Evolutionary conservation across 1,140 invertebrate species (phyloP), one percentile per base, ranked within the genome.

Genomic region (Varroa destructor): DNA sequence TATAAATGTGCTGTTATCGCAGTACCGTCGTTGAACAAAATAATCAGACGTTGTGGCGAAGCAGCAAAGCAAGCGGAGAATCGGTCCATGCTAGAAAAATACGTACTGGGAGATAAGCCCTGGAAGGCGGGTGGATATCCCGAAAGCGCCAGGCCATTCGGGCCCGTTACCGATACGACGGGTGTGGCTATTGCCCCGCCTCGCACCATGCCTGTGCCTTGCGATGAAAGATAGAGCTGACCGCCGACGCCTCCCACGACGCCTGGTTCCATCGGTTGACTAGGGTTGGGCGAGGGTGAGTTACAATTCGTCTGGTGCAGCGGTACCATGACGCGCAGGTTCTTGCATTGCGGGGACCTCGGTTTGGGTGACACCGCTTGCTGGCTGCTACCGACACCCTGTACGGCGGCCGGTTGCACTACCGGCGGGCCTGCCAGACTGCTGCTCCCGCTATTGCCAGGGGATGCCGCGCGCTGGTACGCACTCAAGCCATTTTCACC

Each of bases 291-390:
- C 40, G 61, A 67, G 40, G 61, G 61, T 37, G 61, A 67, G 37
- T 51, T 51, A 8, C 46, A 51, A 51, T 51, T 51, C 46, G 46
- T 51, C 46, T 67, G 40, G 40, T 67, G 61, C 37, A 37, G 61
- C 40, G 61, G 61, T 40, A 67, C 61, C 61, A 67, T 67, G 61
- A 67, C 61, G 61, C 61, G 61, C 61, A 67, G 61, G 61, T 67
- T 67, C 61, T 67, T 67, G 61, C 61, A 67, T 37, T 67, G 61
- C 61, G 61, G 61, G 61, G 61, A 67, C 46, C 61, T 67, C 61
- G 61, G 61, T 37, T 67, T 67, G 61, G 61, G 61, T 12, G 61
- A 67, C 61, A 67, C 61, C 61, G 61, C 61, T 37, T 67, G 61
- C 40, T 40, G 36, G 46, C 14, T 46, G 61, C 12, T 43, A 14